These are phyloP conservation scores for Plecotus auritus DNA, from an alignment of 2,113 vertebrate genomes.

Conservation along the genomic window DNA sequence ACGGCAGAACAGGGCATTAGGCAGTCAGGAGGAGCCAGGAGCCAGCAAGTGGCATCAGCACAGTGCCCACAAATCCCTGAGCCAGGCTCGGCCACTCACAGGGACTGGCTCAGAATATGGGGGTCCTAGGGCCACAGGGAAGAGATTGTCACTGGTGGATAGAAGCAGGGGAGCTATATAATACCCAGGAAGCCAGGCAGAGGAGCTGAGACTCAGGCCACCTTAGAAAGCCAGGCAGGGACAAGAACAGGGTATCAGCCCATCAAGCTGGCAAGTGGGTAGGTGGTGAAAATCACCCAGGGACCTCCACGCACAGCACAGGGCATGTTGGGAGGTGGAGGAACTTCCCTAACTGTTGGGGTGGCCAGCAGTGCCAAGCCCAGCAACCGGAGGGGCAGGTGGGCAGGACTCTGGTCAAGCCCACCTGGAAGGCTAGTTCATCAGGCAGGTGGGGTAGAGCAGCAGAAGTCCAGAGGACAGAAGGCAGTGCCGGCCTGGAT, in stretches of 20 bases:
- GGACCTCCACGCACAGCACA: background rate
- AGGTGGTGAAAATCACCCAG: background rate
- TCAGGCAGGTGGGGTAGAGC: background rate
- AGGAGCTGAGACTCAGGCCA: background rate
- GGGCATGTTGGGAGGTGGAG: background rate
- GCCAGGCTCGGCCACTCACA: background rate
- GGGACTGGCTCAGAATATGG: background rate
- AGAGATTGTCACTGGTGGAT: background rate
- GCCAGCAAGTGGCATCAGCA: background rate
- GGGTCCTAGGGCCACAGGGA: background rate
- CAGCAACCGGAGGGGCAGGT: background rate
- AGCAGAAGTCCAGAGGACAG: background rate
- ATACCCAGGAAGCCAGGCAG: background rate
- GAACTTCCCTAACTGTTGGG: background rate
- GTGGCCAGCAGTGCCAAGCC: background rate
- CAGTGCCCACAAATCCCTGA: background rate
- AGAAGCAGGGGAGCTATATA: background rate
- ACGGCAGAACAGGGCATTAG: background rate
- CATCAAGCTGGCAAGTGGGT: accelerated
- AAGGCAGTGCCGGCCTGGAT: background rate
- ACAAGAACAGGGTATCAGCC: background rate
- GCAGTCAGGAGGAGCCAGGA: background rate
- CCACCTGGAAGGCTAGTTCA: background rate
- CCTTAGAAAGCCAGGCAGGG: background rate
- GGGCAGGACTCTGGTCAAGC: background rate